Percentiles rank a stretch among this genome's conserved stretches.
These are phyloP conservation scores for Indicator indicator DNA, from an alignment of 2,113 vertebrate genomes.

Conservation along the genomic window DNA sequence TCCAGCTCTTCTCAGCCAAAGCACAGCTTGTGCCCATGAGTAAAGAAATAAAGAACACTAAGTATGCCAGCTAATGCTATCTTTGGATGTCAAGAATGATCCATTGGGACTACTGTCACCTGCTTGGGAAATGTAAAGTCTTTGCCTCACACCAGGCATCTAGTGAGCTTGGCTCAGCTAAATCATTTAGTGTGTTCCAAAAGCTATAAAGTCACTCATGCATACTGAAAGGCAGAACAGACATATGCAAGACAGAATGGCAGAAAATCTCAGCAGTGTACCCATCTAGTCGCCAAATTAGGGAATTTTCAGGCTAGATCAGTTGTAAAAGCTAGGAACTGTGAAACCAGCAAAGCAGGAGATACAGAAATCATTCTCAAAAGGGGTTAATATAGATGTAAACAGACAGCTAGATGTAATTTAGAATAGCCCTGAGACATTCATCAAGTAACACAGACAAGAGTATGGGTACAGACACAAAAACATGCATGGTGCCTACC, in stretches of 20 bases:
- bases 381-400: neutral
- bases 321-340: neutral
- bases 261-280: neutral
- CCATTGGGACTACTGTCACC: neutral
- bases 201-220: neutral
- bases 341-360: neutral
- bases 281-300: neutral
- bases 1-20: neutral
- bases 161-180: neutral
- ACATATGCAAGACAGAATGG: neutral
- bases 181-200: neutral
- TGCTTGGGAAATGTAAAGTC: neutral
- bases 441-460: neutral
- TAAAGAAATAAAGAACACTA: neutral
- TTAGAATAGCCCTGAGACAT: neutral
- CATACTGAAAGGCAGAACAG: neutral
- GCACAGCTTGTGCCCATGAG: neutral
- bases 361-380: neutral
- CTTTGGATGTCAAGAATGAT: neutral
- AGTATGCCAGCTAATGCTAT: neutral
- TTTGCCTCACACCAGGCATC: neutral
- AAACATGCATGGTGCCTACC: fast-evolving
- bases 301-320: neutral
- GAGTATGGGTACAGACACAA: neutral
- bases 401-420: neutral